Percentiles rank a stretch among this genome's conserved stretches.
phyloP scores from a whole-genome alignment of 2,113 vertebrate species.

The Mobula hypostoma region DNA sequence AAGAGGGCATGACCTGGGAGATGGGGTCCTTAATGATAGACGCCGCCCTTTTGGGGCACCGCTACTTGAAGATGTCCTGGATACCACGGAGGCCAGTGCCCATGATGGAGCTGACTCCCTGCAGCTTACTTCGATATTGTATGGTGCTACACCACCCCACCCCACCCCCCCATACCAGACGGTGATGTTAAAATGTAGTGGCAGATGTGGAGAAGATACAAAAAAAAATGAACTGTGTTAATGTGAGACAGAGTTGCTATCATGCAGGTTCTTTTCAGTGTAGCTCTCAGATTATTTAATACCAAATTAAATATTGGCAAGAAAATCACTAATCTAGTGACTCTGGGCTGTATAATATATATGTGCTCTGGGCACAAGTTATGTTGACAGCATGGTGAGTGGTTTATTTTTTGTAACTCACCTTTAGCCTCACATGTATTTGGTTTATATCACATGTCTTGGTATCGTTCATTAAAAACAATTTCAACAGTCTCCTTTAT shows the following conservation, averaged over 20 bases:
- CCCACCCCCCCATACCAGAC: no score
- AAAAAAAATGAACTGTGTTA: background rate
- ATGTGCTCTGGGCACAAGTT: background rate
- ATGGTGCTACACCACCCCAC: no score
- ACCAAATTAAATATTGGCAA: background rate
- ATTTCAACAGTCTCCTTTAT: background rate
- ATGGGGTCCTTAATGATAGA: no score
- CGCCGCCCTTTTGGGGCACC: no score
- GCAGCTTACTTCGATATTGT: no score
- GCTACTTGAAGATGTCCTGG: no score
- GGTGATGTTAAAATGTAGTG: no score
- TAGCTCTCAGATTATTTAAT: background rate
- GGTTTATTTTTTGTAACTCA: conserved; percentile 27
- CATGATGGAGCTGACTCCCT: no score
- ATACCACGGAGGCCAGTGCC: no score
- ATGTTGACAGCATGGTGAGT: background rate
- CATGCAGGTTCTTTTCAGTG: background rate
- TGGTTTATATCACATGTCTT: background rate
- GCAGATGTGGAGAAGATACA: background rate
- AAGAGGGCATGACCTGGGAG: no score
- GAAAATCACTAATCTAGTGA: no score
- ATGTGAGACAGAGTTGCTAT: background rate
- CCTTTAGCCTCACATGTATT: conserved; percentile 20
- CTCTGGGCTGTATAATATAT: background rate
- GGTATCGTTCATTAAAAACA: background rate